phyloP scores from a whole-genome alignment of 2,888 invertebrate species.

The Tetragnatha montana region DNA sequence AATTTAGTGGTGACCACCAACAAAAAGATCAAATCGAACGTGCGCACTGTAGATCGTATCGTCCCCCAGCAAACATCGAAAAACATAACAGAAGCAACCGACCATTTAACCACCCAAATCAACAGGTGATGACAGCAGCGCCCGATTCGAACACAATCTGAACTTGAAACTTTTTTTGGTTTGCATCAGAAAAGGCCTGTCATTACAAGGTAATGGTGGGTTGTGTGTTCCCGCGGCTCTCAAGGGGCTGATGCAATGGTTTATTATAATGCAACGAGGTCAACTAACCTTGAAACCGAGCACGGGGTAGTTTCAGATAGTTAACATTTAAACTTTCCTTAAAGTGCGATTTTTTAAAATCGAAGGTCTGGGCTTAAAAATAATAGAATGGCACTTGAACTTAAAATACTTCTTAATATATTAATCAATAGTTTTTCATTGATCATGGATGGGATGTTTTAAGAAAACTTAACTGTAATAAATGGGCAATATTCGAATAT shows the following conservation, averaged over 20 bases:
- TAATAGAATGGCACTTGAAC: too few species aligned
- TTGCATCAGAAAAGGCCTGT: constrained; percentile 1
- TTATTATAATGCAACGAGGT: constrained; percentile 18
- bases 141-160: constrained; percentile 24
- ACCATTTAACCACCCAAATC: constrained; percentile 8
- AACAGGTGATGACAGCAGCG: constrained; percentile 29
- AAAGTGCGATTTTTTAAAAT: not conserved
- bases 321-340: not conserved
- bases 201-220: constrained; percentile 20
- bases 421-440: too few species aligned
- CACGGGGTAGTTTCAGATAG: not conserved
- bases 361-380: too few species aligned
- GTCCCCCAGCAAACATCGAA: too few species aligned
- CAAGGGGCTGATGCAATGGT: constrained; percentile 16
- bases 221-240: constrained; percentile 19
- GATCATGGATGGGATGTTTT: too few species aligned
- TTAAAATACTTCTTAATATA: too few species aligned
- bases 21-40: too few species aligned
- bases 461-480: too few species aligned
- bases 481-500: too few species aligned
- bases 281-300: constrained; percentile 26
- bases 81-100: too few species aligned
- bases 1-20: too few species aligned
- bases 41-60: too few species aligned
- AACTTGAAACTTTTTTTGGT: constrained; percentile 23